These are phyloP conservation scores for Synergus laeviventris DNA, from an alignment of 2,888 invertebrate genomes.

Conservation along the genomic window DNA sequence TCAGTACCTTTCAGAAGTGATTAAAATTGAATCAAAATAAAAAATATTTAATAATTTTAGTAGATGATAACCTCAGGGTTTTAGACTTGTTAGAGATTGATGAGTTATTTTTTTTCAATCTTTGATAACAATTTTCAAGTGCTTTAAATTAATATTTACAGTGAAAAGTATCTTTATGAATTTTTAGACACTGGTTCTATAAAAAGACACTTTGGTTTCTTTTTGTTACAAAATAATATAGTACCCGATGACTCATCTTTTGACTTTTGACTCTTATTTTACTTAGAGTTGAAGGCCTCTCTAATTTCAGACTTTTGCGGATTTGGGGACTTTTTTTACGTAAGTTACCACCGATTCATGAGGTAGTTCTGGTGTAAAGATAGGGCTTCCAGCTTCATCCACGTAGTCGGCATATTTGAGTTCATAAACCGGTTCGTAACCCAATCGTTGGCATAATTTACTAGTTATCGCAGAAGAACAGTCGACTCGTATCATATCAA, in stretches of 20 bases:
- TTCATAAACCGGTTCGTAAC: constrained; percentile 83
- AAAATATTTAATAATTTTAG: too few species aligned
- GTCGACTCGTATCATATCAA: constrained; percentile 82
- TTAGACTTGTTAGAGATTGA: too few species aligned
- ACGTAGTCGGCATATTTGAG: constrained; percentile 82
- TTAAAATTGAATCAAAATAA: too few species aligned
- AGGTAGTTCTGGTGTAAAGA: constrained; percentile 82
- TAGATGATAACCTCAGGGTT: too few species aligned
- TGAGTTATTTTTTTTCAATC: too few species aligned
- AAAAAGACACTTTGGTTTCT: not conserved
- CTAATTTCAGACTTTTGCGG: not conserved
- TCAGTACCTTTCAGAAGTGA: too few species aligned
- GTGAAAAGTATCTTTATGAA: too few species aligned
- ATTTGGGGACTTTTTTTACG: constrained; percentile 76
- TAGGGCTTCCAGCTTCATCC: constrained; percentile 79
- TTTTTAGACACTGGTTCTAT: not conserved
- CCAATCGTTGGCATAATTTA: constrained; percentile 83
- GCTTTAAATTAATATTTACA: too few species aligned
- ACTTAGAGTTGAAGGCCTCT: not conserved
- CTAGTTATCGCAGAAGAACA: constrained; percentile 88
- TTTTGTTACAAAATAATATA: not conserved
- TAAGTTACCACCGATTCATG: constrained; percentile 81
- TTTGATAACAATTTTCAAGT: too few species aligned
- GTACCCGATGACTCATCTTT: not conserved
- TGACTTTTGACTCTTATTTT: not conserved